A percentile compares a stretch with the other conserved stretches of the same genome.
These are phyloP conservation scores for Drosophila repleta DNA, from an alignment of 1,140 invertebrate genomes.

Conservation along the genomic window DNA sequence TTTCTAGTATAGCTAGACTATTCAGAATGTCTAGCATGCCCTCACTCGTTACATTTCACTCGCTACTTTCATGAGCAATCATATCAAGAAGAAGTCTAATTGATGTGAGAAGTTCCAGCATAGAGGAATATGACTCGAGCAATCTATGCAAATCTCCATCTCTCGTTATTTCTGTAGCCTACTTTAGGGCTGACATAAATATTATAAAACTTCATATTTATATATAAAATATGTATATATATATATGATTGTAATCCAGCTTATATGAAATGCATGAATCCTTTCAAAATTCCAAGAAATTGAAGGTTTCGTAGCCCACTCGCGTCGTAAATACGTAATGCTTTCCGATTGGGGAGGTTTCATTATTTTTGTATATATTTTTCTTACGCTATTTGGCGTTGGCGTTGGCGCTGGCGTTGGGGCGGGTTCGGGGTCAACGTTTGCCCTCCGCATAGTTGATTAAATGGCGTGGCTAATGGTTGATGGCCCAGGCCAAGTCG, in stretches of 20 bases:
- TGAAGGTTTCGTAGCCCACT: neutral
- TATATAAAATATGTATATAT: too few relatives aligned
- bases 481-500: neutral
- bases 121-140: too few relatives aligned
- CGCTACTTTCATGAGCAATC: neutral
- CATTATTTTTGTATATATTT: neutral
- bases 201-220: too few relatives aligned
- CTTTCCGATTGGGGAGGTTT: neutral
- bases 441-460: conserved; percentile 58
- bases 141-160: too few relatives aligned
- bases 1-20: too few relatives aligned
- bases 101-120: too few relatives aligned
- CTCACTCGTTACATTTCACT: neutral
- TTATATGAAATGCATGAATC: too few relatives aligned
- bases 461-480: conserved; percentile 74
- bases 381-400: neutral
- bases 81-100: too few relatives aligned
- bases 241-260: too few relatives aligned
- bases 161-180: neutral
- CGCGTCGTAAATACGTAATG: conserved; percentile 18
- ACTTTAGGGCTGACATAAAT: conserved; percentile 8
- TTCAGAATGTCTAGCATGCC: too few relatives aligned
- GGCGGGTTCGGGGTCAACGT: conserved; percentile 24
- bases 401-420: too few relatives aligned
- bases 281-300: conserved; percentile 4